Base-by-base conservation (phyloP, 35 echinoderm and acorn worm species). In the Diadema setosum region DNA sequence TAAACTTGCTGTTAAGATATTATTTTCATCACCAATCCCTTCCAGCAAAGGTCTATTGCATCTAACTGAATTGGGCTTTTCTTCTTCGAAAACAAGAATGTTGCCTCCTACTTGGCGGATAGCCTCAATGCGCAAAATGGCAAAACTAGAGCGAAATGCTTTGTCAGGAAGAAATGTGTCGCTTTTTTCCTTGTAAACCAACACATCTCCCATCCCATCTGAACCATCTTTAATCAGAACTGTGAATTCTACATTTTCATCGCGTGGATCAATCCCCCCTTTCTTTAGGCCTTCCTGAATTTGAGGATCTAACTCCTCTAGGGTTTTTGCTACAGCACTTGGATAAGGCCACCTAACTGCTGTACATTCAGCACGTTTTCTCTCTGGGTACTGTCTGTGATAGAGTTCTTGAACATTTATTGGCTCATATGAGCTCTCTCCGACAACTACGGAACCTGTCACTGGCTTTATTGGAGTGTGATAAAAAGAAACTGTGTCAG, bases 261-360 rank as follows among this genome's bases (percentile, higher is more conserved):
- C 85, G 15, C 56, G 34, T 16, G 78, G 80, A 46, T 70, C 88
- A 14, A 90, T 63, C 36, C 48, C 36, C 3, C 23, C 31, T 9
- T 41, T 84, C 26, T 20, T 8, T 31, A 82, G 20, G 27, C 27
- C 45, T 26, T 29, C 20, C 12, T 24, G 41, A 45, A 90, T 90
- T 14, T 90, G 36, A 5, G 39, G 24, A 70, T 90, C 80, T 27
- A 90, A 39, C 49, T 90, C 88, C 20, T 90, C 60, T 41, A 90
- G 41, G 2, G 80, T 90, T 46, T 90, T 90, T 3, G 88, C 88
- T n/a, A 90, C n/a, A 29, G 88, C 88, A 83, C 84, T 39, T 12
- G 42, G 21, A 34, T 90, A 90, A 7, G 48, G 42, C 78, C 78
- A 90, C 34, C 80, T 21, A 7, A 90, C 80, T 20, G 55, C 88